These are phyloP conservation scores for Thelohanellus kitauei DNA, from an alignment of 30 jellyfish, hydroid and myxozoan species.

Conservation along the genomic window DNA sequence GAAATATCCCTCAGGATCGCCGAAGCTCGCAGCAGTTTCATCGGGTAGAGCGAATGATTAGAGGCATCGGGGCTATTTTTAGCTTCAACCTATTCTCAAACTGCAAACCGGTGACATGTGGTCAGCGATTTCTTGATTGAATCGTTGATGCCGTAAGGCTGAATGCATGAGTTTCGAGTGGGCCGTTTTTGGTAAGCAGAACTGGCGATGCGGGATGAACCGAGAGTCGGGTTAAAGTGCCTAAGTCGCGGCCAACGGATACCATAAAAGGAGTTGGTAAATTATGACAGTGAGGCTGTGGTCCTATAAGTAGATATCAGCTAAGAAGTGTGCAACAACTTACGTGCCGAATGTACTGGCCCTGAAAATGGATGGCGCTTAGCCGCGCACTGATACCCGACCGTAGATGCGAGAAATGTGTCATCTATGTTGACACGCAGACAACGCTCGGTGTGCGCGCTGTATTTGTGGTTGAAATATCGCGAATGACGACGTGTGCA, in stretches of 20 bases:
- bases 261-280: conserved; percentile 24
- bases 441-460: too few relatives aligned
- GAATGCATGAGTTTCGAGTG: conserved; percentile 1
- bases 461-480: too few relatives aligned
- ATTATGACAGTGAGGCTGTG: conserved; percentile 19
- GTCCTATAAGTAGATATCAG: conserved; percentile 16
- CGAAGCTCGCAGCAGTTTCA: conserved; percentile 26
- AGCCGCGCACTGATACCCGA: conserved; percentile 24
- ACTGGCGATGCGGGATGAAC: conserved; percentile 12
- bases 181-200: conserved; percentile 10
- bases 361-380: conserved; percentile 44
- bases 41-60: conserved; percentile 44
- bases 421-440: too few relatives aligned
- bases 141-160: conserved; percentile 7
- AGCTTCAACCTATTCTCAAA: conserved; percentile 21
- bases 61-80: conserved; percentile 36
- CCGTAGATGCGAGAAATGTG: conserved; percentile 10
- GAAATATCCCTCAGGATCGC: conserved; percentile 55
- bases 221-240: conserved; percentile 9
- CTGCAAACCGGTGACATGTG: conserved; percentile 8
- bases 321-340: conserved; percentile 26
- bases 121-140: conserved; percentile 8
- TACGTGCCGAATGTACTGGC: conserved; percentile 42
- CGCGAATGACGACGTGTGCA: too few relatives aligned
- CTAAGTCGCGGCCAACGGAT: conserved; percentile 4